Base-by-base conservation (phyloP, 2,888 invertebrate genomes). In the Alitta virens region DNA sequence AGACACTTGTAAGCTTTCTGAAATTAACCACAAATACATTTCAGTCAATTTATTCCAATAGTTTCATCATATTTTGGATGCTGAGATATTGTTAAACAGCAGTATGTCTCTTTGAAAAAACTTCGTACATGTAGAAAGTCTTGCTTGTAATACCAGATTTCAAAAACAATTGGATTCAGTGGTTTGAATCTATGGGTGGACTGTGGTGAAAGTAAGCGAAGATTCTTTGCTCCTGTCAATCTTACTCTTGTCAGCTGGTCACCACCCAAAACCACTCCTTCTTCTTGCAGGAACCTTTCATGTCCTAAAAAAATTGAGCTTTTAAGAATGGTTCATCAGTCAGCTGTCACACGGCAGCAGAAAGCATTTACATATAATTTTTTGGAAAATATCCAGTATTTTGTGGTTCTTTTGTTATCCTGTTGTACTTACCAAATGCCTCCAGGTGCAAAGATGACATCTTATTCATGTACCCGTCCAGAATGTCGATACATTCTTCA, bases 1-100 rank as follows among this genome's bases (percentile, higher is more conserved):
- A 55, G 42, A 2, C 38, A 16, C 24, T 55, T 55, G 55, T 55
- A 55, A 14, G 55, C 55, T 55, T 55, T 55, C 55, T 55, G 42
- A 2, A 55, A 55, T 3, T 9, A 46, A 46, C 5, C 5, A 46
- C n/a, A 46, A 16, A n/a, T 18, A 7, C 7, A n/a, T 46, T 21
- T 46, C 46, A 46, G 12, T 33, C 33, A 33, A 12, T n/a, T n/a
- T n/a, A n/a, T n/a, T 40, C 40, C 12, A 9, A 40, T 40, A 40
- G 12, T 16, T 40, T 40, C 16, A 40, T 40, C 9, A 40, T 12
- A 12, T 12, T 40, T 40, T 9, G 16, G 9, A 40, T 40, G 16
- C 16, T 16, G 16, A 40, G 9, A 12, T 40, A 12, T 16, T 40
- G 40, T 12, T 12, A 40, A 46, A 12, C 5, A n/a, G n/a, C 46